Conservation (phyloP, 2,888 invertebrate species). For the Lampropteryx suffumata region DNA sequence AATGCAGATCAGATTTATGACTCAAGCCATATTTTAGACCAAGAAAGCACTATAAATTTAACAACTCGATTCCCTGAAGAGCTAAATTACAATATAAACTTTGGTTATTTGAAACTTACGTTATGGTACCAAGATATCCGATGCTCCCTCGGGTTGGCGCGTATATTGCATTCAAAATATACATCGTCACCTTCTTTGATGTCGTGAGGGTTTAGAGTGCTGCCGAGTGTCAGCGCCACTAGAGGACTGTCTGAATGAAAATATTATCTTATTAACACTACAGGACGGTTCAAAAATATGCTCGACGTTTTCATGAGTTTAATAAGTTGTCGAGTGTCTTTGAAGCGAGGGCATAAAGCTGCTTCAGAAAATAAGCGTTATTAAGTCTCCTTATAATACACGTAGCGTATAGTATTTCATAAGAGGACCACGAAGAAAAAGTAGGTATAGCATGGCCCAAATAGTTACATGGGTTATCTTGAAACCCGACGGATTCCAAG, state of each 20-base stretch:
- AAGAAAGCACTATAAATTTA: slow-evolving; percentile 33
- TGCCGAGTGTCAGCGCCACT: slow-evolving; percentile 88
- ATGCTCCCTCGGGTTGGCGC: slow-evolving; percentile 92
- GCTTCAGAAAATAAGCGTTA: not conserved
- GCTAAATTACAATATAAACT: slow-evolving; percentile 37
- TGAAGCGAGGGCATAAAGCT: slow-evolving; percentile 2
- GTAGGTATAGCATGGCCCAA: no score
- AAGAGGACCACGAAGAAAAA: no score
- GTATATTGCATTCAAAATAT: slow-evolving; percentile 93
- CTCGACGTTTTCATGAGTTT: slow-evolving; percentile 9
- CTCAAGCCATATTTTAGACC: slow-evolving; percentile 24
- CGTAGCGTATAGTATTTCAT: no score
- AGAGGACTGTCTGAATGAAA: slow-evolving; percentile 68
- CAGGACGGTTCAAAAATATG: slow-evolving; percentile 8
- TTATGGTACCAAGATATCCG: slow-evolving; percentile 95
- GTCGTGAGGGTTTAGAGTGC: slow-evolving; percentile 92
- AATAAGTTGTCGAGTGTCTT: slow-evolving; percentile 1
- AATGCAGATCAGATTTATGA: slow-evolving; percentile 23
- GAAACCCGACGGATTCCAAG: no score
- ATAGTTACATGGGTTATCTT: no score
- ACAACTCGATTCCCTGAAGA: slow-evolving; percentile 30
- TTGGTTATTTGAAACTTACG: slow-evolving; percentile 83
- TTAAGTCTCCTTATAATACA: slow-evolving; percentile 1
- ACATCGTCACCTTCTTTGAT: slow-evolving; percentile 96
- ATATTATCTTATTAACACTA: slow-evolving; percentile 33